phyloP scores from a whole-genome alignment of 2,888 invertebrate genomes.

The Bursaphelenchus okinawaensis region DNA sequence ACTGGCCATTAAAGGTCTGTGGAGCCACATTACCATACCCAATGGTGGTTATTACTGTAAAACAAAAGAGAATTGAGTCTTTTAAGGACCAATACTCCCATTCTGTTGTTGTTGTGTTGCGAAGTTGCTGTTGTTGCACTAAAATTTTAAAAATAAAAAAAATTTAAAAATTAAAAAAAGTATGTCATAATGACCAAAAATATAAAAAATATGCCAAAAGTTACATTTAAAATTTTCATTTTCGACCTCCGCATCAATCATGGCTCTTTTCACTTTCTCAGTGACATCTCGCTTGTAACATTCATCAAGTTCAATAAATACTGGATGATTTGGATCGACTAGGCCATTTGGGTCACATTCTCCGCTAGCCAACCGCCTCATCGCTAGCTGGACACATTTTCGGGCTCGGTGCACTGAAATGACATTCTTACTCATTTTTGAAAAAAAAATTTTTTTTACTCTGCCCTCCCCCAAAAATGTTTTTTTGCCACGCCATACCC shows the following conservation, averaged over 20 bases:
- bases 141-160: neutral
- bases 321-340: neutral
- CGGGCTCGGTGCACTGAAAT: conserved; percentile 46
- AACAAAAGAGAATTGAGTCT: conserved; percentile 51
- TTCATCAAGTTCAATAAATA: conserved; percentile 20
- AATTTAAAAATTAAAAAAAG: neutral
- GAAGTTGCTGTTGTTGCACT: neutral
- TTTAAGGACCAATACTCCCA: conserved; percentile 46
- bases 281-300: conserved; percentile 30
- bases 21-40: conserved; percentile 56
- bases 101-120: conserved; percentile 12
- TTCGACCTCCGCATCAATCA: neutral
- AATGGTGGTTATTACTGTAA: conserved; percentile 54
- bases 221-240: conserved; percentile 13
- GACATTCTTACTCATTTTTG: conserved; percentile 10
- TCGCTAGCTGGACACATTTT: conserved; percentile 38
- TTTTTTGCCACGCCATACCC: too few relatives aligned
- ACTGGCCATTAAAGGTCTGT: conserved; percentile 39
- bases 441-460: neutral
- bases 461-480: too few relatives aligned
- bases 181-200: neutral
- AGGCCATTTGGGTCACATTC: conserved; percentile 19
- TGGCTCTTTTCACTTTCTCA: neutral
- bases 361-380: conserved; percentile 27
- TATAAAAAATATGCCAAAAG: too few relatives aligned